Evolutionary conservation across 2,113 vertebrate species (phyloP).

Genomic region (Elachura formosa): DNA sequence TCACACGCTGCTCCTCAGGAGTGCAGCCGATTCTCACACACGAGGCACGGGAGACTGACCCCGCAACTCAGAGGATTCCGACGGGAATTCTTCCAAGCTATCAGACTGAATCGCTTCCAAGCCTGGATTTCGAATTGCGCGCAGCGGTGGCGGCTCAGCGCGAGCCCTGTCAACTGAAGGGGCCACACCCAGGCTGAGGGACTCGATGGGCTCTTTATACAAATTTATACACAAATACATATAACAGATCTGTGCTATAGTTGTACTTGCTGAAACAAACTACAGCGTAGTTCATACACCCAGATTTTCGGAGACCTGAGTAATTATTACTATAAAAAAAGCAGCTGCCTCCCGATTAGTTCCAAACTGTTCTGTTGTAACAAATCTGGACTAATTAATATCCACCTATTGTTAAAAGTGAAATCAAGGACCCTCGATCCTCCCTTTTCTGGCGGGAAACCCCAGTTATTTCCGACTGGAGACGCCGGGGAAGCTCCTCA

Average conservation of each 20-base stretch:
- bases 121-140: not conserved
- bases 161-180: not conserved
- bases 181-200: fast-evolving
- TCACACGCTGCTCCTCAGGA: not conserved
- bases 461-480: not conserved
- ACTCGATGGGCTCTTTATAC: not conserved
- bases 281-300: not conserved
- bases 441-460: not conserved
- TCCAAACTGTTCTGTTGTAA: not conserved
- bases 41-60: not conserved
- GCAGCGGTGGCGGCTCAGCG: fast-evolving
- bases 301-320: not conserved
- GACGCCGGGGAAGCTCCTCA: not conserved
- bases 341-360: not conserved
- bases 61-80: fast-evolving
- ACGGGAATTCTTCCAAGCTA: not conserved
- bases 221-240: fast-evolving
- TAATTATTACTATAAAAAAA: not conserved
- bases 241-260: fast-evolving
- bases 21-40: fast-evolving
- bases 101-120: not conserved
- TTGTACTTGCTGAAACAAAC: not conserved
- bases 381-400: not conserved
- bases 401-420: not conserved
- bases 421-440: fast-evolving